phyloP scores from a whole-genome alignment of 2,888 invertebrate species.

The Apocheima hispidaria region DNA sequence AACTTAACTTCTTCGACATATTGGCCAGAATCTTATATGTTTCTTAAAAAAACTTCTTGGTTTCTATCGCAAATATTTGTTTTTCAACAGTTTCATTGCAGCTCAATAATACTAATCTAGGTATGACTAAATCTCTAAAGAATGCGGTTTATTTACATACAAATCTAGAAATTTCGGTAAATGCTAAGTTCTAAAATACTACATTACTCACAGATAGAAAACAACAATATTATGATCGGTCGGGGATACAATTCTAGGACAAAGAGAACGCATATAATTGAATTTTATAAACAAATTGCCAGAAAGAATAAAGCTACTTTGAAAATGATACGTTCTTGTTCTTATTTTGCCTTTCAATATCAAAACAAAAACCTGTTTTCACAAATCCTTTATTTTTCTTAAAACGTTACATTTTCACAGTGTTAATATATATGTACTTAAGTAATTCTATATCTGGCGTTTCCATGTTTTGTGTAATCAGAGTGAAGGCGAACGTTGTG shows the following conservation, averaged over 20 bases:
- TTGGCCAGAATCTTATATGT: not conserved
- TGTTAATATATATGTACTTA: not conserved
- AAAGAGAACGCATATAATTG: not conserved
- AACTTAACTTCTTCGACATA: not conserved
- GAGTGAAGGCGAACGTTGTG: conserved; percentile 18
- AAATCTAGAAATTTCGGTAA: not conserved
- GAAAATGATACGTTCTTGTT: too few relatives aligned
- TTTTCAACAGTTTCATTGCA: conserved; percentile 27
- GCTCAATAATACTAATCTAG: conserved; percentile 4
- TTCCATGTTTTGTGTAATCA: conserved; percentile 10
- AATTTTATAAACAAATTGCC: not conserved
- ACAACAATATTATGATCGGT: not conserved
- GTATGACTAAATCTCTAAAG: conserved; percentile 38
- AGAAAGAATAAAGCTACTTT: not conserved
- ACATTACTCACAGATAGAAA: not conserved
- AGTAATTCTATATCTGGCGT: not conserved
- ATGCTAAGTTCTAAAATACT: not conserved
- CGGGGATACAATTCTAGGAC: not conserved
- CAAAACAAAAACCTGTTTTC: too few relatives aligned
- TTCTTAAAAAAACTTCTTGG: not conserved
- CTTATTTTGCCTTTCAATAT: too few relatives aligned
- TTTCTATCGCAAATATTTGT: not conserved
- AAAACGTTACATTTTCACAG: too few relatives aligned
- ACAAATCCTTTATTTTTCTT: too few relatives aligned
- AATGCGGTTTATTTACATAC: conserved; percentile 41